Conservation (phyloP, 2,797 vertebrate species). For the Coregonus suidteri region DNA sequence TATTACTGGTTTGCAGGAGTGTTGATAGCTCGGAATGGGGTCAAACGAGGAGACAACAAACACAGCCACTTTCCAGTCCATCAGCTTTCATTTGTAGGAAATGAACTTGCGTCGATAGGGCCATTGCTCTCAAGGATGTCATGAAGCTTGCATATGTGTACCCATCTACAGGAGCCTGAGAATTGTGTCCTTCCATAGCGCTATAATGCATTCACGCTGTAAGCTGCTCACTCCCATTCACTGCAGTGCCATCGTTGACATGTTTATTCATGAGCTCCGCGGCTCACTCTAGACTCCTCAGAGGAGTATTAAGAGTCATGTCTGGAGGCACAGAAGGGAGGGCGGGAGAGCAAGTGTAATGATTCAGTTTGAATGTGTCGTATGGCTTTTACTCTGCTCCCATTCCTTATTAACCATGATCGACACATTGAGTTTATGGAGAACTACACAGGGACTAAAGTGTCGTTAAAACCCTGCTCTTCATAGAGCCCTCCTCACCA, state of each 20-base stretch:
- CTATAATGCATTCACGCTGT: constrained; percentile 72
- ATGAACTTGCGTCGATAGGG: constrained; percentile 57
- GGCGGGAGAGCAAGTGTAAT: not conserved
- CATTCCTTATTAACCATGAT: constrained; percentile 40
- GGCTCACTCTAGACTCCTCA: constrained; percentile 63
- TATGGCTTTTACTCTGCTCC: constrained; percentile 32
- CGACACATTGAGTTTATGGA: constrained; percentile 23
- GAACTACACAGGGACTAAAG: constrained; percentile 26
- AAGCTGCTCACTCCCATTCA: constrained; percentile 71
- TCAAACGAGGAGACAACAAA: constrained; percentile 35
- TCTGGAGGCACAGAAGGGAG: constrained; percentile 54
- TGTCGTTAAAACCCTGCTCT: constrained; percentile 40
- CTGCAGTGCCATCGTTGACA: constrained; percentile 65
- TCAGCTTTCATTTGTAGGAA: constrained; percentile 46
- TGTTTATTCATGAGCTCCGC: constrained; percentile 77
- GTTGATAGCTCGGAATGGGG: constrained; percentile 49
- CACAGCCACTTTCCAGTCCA: constrained; percentile 39
- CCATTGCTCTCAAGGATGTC: constrained; percentile 50
- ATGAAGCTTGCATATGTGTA: constrained; percentile 64
- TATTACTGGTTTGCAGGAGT: constrained; percentile 61
- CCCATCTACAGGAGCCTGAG: constrained; percentile 37
- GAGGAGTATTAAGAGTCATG: constrained; percentile 70
- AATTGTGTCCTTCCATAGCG: constrained; percentile 47
- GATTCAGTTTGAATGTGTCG: constrained; percentile 48
- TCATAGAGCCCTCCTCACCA: constrained; percentile 23